Evolutionary conservation across 1,140 invertebrate species (phyloP), one percentile per base, ranked within the genome.

Genomic region (Aradophagus sp.): DNA sequence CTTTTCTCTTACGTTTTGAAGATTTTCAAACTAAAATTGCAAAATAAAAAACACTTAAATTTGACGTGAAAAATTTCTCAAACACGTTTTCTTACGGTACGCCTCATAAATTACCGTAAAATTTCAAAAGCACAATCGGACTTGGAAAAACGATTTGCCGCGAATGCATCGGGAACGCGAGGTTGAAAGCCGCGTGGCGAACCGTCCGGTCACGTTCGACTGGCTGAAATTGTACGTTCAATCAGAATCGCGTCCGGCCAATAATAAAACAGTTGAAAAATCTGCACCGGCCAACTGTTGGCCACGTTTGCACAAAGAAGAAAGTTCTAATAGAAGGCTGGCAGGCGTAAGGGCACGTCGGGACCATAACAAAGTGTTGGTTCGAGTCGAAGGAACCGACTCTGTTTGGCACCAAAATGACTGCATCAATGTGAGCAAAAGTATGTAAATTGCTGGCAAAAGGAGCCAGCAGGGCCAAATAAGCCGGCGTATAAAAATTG

Each of bases 351-450:
- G 16, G 13, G 13, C 16, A 34, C 19, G 11, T 23, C 36, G 36
- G 44, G 10, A 2, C 48, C 45, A n/a, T 48, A 56, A 68, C 56
- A 47, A 68, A 55, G 47, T 61, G 42, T 68, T 61, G 31, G 41
- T 68, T 61, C 55, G 16, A 41, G 45, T 13, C 31, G 27, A 42
- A 55, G 31, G 61, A 32, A 32, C 10, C 19, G 56, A 56, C 56
- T 44, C 48, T 36, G 31, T 69, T 69, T 69, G 66, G 62, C 56
- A 69, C 66, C 50, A 2, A 69, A 69, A 69, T 61, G 48, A 69
- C 48, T 56, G 32, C 50, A 52, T 42, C 11, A n/a, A 12, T 2
- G 23, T 29, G 14, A 5, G 36, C 38, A 27, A 12, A 63, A 52
- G 17, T 58, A 63, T 58, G 58, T 16, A 58, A 70, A 63, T 70